phyloP scores from a whole-genome alignment of 2,113 vertebrate species.

The Apus apus region DNA sequence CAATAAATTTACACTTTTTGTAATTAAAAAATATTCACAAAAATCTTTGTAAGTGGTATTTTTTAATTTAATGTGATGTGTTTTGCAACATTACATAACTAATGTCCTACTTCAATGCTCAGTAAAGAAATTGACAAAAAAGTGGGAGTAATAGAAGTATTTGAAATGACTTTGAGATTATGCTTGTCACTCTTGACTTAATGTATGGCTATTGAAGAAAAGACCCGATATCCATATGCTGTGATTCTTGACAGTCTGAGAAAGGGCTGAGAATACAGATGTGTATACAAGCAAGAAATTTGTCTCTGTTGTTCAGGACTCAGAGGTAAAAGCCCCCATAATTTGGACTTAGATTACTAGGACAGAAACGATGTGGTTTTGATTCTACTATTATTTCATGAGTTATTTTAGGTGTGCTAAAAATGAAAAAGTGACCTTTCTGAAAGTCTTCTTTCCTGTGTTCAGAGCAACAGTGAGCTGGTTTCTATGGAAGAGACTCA shows the following conservation, averaged over 20 bases:
- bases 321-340: slow-evolving; percentile 2
- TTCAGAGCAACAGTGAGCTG: neutral
- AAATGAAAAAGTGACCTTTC: neutral
- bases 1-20: neutral
- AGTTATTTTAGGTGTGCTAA: neutral
- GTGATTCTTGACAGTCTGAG: slow-evolving; percentile 28
- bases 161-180: slow-evolving; percentile 4
- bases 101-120: slow-evolving; percentile 4
- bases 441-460: neutral
- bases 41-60: neutral
- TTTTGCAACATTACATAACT: neutral
- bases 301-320: slow-evolving; percentile 40
- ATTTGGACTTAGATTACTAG: slow-evolving; percentile 33
- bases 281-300: slow-evolving; percentile 23
- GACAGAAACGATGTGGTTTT: slow-evolving; percentile 19
- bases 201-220: slow-evolving; percentile 3
- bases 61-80: neutral
- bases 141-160: neutral
- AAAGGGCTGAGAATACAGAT: neutral
- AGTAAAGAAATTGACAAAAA: slow-evolving; percentile 26
- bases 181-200: slow-evolving; percentile 45
- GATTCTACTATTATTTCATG: slow-evolving; percentile 1
- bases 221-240: neutral
- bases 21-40: neutral
- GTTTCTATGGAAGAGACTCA: neutral